phyloP scores from a whole-genome alignment of 2,888 invertebrate species.

The Argyra leucocephala region DNA sequence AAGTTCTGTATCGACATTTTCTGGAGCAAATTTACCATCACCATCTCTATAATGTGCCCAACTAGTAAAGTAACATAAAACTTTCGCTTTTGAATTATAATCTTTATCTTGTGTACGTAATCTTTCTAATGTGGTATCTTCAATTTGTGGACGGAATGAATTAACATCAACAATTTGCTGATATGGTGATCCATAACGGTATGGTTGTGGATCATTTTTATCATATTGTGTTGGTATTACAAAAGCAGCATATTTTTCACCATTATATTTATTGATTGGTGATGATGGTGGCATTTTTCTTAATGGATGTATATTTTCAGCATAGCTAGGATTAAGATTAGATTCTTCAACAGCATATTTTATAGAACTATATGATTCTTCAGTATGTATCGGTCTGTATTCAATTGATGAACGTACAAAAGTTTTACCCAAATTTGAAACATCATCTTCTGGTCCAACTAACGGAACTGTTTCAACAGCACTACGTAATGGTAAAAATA shows the following conservation, averaged over 20 bases:
- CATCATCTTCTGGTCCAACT: conserved; percentile 25
- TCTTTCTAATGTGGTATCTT: conserved; percentile 25
- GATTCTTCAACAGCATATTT: conserved; percentile 25
- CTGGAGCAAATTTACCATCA: conserved; percentile 77
- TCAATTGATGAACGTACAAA: conserved; percentile 41
- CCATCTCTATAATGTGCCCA: conserved; percentile 80
- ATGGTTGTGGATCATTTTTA: conserved; percentile 33
- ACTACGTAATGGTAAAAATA: conserved; percentile 55
- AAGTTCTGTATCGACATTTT: conserved; percentile 67
- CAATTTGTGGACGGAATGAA: conserved; percentile 13
- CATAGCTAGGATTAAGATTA: conserved; percentile 8
- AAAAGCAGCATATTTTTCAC: conserved; percentile 37
- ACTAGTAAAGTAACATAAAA: conserved; percentile 80
- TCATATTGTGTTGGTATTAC: conserved; percentile 28
- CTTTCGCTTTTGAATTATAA: conserved; percentile 41
- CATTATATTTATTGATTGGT: conserved; percentile 21
- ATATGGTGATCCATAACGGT: conserved; percentile 38
- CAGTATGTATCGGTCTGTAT: conserved; percentile 20
- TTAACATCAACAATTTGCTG: conserved; percentile 35
- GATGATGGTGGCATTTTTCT: conserved; percentile 28
- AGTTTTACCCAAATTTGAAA: conserved; percentile 24
- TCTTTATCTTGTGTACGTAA: conserved; percentile 24
- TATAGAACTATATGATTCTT: conserved; percentile 28
- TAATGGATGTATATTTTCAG: background rate
- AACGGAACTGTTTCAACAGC: conserved; percentile 66